These are phyloP conservation scores for Thryonomys swinderianus DNA, from an alignment of 2,113 vertebrate genomes.

Conservation along the genomic window DNA sequence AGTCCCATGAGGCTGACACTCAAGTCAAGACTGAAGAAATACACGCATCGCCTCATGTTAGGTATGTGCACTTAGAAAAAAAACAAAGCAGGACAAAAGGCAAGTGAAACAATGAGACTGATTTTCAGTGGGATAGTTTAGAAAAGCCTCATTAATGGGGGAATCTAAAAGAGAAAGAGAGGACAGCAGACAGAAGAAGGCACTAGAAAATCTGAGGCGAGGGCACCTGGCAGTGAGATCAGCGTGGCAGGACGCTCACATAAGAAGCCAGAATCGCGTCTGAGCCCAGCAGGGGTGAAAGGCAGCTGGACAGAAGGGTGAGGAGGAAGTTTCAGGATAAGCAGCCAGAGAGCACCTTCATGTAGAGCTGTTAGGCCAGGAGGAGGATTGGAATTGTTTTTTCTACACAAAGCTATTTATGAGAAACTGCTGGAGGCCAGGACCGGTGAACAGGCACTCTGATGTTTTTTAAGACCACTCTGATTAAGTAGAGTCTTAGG, in stretches of 20 bases:
- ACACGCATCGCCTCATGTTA: background rate
- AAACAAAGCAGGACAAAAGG: background rate
- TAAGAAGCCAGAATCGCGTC: fast-evolving
- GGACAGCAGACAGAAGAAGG: background rate
- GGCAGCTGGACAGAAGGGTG: background rate
- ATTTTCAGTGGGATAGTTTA: background rate
- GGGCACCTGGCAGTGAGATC: background rate
- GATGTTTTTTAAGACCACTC: background rate
- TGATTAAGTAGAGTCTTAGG: background rate
- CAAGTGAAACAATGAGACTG: background rate
- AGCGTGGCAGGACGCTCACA: background rate
- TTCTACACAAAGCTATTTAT: background rate
- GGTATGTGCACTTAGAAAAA: background rate
- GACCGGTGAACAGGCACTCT: background rate
- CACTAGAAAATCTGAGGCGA: background rate
- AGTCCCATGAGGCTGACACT: background rate
- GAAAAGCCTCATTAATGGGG: background rate
- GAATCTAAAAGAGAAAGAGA: background rate
- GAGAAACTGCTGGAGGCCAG: background rate
- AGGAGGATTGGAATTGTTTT: background rate
- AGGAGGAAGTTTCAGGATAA: fast-evolving
- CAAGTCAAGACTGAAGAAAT: background rate
- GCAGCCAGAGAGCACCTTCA: background rate
- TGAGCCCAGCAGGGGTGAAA: background rate
- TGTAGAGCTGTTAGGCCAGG: background rate